Evolutionary conservation across 2,797 vertebrate genomes (phyloP).

Genomic region (Clarias laeviceps): DNA sequence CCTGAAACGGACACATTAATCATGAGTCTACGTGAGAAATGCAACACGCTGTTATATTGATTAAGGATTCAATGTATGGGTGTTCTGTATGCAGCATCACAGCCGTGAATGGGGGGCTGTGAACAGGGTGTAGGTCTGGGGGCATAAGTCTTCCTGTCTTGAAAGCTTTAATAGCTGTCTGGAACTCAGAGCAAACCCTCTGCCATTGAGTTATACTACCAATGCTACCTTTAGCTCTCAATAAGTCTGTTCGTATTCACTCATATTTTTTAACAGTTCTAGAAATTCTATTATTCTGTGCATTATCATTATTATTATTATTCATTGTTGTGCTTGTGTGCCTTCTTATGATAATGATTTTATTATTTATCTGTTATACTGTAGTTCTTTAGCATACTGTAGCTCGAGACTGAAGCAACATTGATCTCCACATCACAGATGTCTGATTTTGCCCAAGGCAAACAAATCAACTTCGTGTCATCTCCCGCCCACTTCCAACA

Average conservation of each 20-base stretch:
- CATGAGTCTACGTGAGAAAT: background rate
- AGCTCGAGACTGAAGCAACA: conserved; percentile 8
- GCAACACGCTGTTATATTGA: conserved; percentile 21
- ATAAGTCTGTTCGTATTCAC: background rate
- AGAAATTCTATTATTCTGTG: background rate
- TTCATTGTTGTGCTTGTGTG: background rate
- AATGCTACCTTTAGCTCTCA: background rate
- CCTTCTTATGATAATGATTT: background rate
- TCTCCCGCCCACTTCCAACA: conserved; percentile 32
- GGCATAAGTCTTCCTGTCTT: conserved; percentile 55
- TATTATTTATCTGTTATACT: background rate
- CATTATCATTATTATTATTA: background rate
- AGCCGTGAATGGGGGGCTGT: conserved; percentile 56
- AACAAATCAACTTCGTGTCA: conserved; percentile 40
- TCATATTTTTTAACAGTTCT: background rate
- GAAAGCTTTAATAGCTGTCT: conserved; percentile 36
- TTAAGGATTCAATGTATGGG: conserved; percentile 29
- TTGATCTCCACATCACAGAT: conserved; percentile 44
- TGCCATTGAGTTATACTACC: background rate
- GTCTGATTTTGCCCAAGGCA: conserved; percentile 39
- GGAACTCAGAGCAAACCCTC: background rate
- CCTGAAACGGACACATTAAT: conserved; percentile 9
- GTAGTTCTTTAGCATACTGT: background rate
- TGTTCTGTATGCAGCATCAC: conserved; percentile 49
- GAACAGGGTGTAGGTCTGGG: conserved; percentile 65